phyloP scores from a whole-genome alignment of 2,888 invertebrate genomes.

The Scaptomyza flava region DNA sequence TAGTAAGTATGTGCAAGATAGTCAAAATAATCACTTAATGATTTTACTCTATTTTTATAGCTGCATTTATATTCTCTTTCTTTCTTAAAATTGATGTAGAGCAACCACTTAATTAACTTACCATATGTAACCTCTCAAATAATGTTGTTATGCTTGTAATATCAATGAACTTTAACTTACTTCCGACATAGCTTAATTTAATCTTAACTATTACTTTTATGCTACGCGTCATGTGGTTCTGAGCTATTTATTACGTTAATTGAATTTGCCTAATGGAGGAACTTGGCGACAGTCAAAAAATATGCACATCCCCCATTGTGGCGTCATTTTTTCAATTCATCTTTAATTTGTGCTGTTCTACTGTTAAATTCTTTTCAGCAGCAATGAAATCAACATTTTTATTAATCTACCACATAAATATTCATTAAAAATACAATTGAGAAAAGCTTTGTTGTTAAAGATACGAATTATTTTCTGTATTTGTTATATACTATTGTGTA shows the following conservation, averaged over 20 bases:
- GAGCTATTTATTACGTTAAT: background rate
- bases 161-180: background rate
- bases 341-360: slow-evolving; percentile 1
- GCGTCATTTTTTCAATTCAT: slow-evolving; percentile 10
- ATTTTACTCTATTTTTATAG: slow-evolving; percentile 30
- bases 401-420: slow-evolving; percentile 3
- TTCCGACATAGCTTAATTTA: background rate
- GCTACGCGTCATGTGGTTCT: background rate
- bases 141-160: no score
- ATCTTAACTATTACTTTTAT: background rate
- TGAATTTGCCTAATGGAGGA: background rate
- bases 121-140: no score
- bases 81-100: slow-evolving; percentile 59
- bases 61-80: slow-evolving; percentile 63
- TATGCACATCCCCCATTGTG: slow-evolving; percentile 2
- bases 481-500: background rate
- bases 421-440: background rate
- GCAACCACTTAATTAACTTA: slow-evolving; percentile 39
- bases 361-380: slow-evolving; percentile 1
- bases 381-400: slow-evolving; percentile 2
- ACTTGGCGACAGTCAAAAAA: background rate
- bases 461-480: background rate
- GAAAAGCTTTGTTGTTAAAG: background rate
- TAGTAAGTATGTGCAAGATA: slow-evolving; percentile 83
- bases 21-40: background rate